A percentile compares a stretch with the other conserved stretches of the same genome.
These are phyloP conservation scores for Terrapene triunguis DNA, from an alignment of 2,113 vertebrate genomes.

Conservation along the genomic window DNA sequence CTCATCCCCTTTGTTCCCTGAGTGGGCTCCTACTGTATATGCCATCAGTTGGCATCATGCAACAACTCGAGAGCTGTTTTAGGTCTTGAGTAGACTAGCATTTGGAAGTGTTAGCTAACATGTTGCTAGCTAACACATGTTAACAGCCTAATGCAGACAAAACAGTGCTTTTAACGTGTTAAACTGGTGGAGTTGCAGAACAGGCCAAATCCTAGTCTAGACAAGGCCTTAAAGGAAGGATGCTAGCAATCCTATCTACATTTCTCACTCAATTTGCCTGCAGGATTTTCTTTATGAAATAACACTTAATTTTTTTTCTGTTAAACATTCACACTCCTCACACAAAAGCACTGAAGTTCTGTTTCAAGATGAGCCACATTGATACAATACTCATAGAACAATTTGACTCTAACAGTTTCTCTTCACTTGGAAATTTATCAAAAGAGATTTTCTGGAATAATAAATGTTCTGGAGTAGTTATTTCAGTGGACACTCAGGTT, in stretches of 20 bases:
- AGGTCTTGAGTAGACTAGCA: accelerated
- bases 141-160: neutral
- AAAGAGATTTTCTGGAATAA: neutral
- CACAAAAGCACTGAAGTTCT: neutral
- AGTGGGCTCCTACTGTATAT: neutral
- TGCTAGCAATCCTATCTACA: accelerated
- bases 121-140: neutral
- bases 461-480: neutral
- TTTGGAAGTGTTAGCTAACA: neutral
- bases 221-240: accelerated
- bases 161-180: neutral
- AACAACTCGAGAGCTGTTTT: neutral
- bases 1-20: neutral
- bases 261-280: neutral
- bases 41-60: neutral
- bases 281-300: neutral
- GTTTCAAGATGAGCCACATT: neutral
- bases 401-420: neutral
- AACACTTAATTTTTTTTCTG: neutral
- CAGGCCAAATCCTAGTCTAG: neutral
- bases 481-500: accelerated
- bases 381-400: neutral
- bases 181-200: neutral
- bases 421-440: neutral
- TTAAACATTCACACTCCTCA: accelerated